phyloP scores from a whole-genome alignment of 1,140 invertebrate species.

The Oreohelix idahoensis region DNA sequence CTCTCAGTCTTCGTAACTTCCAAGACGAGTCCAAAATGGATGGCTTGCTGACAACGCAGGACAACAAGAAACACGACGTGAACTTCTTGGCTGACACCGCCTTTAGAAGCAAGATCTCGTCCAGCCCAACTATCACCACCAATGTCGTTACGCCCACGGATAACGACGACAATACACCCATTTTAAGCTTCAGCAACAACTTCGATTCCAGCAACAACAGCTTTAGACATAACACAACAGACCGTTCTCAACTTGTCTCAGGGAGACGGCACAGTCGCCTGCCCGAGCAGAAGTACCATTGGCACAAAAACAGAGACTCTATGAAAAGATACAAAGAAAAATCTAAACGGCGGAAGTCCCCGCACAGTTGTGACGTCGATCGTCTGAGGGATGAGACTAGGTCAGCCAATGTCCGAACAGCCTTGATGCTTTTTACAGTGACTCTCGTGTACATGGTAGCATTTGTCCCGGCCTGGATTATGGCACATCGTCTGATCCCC shows the following conservation, averaged over 20 bases:
- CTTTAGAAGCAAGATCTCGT: background rate
- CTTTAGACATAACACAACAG: background rate
- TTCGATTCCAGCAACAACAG: constrained; percentile 36
- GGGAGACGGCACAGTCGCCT: constrained; percentile 10
- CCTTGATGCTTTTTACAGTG: constrained; percentile 64
- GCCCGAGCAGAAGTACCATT: constrained; percentile 17
- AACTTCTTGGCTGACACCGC: background rate
- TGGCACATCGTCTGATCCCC: constrained; percentile 55
- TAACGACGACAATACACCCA: constrained; percentile 24
- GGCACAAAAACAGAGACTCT: constrained; percentile 28
- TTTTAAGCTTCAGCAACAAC: constrained; percentile 12
- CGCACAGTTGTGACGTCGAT: constrained; percentile 45
- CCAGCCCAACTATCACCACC: background rate
- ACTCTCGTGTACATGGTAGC: constrained; percentile 64
- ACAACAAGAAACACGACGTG: background rate
- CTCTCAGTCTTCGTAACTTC: background rate
- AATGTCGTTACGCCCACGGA: background rate
- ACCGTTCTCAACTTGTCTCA: background rate
- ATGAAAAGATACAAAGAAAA: constrained; percentile 29
- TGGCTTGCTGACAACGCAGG: background rate
- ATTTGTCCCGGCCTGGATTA: constrained; percentile 63
- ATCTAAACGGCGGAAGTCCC: constrained; percentile 10
- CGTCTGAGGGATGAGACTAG: constrained; percentile 50
- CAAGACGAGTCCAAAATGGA: background rate
- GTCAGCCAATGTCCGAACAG: constrained; percentile 62